Conservation (phyloP, 2,113 vertebrate species). For the Dermatemys mawii region DNA sequence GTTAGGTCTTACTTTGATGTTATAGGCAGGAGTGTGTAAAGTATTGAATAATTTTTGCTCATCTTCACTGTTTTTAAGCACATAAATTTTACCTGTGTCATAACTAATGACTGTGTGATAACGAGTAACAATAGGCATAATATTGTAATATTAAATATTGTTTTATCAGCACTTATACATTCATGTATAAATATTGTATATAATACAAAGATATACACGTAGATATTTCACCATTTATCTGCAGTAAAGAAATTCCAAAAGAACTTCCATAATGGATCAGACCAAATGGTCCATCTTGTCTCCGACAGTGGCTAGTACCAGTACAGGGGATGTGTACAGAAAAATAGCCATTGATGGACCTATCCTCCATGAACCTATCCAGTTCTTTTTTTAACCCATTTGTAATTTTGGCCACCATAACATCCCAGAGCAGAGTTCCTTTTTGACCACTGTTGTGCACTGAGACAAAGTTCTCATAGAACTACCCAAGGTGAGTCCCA, state of each 20-base stretch:
- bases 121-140: background rate
- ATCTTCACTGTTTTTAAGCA: background rate
- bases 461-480: background rate
- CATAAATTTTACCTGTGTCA: background rate
- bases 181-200: background rate
- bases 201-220: background rate
- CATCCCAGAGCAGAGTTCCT: background rate
- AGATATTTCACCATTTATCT: background rate
- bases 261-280: background rate
- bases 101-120: background rate
- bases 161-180: background rate
- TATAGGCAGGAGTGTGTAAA: background rate
- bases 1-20: background rate
- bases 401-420: no score
- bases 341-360: background rate
- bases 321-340: background rate
- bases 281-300: background rate
- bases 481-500: background rate
- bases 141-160: background rate
- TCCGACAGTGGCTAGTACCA: background rate
- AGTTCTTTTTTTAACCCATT: background rate
- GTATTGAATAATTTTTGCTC: background rate
- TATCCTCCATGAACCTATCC: background rate
- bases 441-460: background rate
- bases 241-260: background rate